Evolutionary conservation across 2,888 invertebrate genomes (phyloP).

Genomic region (Drosophila nigricruria): DNA sequence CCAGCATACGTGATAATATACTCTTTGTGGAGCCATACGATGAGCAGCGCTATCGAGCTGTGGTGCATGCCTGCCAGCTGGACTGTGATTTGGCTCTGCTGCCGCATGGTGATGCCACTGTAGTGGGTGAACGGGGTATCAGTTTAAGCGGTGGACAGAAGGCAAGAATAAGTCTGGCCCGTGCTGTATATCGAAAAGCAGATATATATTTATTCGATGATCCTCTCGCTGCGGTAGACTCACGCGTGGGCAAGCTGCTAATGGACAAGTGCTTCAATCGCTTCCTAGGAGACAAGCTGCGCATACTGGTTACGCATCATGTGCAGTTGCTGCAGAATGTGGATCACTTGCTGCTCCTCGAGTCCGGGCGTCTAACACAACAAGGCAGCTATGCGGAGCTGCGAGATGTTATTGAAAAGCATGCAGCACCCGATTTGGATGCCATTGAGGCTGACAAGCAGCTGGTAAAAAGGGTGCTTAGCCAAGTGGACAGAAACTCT

Average conservation of each 20-base stretch:
- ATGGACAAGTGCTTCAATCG: constrained; percentile 90
- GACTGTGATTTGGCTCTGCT: constrained; percentile 88
- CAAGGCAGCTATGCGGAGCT: constrained; percentile 85
- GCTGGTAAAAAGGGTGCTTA: constrained; percentile 72
- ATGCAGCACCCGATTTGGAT: constrained; percentile 73
- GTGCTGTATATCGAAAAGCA: constrained; percentile 90
- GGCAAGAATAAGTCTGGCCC: constrained; percentile 90
- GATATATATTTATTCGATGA: constrained; percentile 92
- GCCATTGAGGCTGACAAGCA: constrained; percentile 69
- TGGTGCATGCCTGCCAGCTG: constrained; percentile 87
- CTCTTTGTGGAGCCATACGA: constrained; percentile 91
- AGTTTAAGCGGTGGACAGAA: constrained; percentile 91
- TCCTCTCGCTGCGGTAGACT: constrained; percentile 91
- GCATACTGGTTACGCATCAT: constrained; percentile 90
- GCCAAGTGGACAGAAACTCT: constrained; percentile 74
- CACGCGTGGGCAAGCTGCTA: constrained; percentile 90
- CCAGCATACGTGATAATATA: constrained; percentile 95
- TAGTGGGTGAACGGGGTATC: constrained; percentile 89
- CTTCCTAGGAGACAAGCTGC: constrained; percentile 88
- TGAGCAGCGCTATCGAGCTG: constrained; percentile 86
- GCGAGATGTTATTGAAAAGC: constrained; percentile 86
- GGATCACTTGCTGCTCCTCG: constrained; percentile 86
- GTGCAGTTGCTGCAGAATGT: constrained; percentile 87
- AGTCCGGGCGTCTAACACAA: constrained; percentile 83
- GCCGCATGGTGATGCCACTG: constrained; percentile 86